A percentile compares a stretch with the other conserved stretches of the same genome.
These are phyloP conservation scores for Drosophila auraria DNA, from an alignment of 1,140 invertebrate genomes.

Conservation along the genomic window DNA sequence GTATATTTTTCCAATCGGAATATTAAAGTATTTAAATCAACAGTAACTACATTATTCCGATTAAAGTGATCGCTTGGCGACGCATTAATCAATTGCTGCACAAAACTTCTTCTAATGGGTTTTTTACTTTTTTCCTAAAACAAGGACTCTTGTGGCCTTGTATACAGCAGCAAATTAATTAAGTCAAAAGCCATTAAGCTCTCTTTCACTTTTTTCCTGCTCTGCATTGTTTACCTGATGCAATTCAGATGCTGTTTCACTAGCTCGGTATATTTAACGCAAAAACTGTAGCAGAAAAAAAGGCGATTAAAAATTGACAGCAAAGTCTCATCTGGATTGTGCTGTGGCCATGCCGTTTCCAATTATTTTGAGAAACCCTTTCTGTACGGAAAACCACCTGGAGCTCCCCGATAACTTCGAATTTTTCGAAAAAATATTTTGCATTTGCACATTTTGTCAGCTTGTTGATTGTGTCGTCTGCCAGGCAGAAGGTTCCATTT, in stretches of 20 bases:
- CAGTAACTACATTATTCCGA: neutral
- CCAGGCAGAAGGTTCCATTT: constrained; percentile 4
- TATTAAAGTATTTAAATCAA: neutral
- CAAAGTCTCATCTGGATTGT: neutral
- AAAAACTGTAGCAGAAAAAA: neutral
- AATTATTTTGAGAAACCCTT: constrained; percentile 26
- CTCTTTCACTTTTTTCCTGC: neutral
- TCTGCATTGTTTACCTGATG: constrained; percentile 5
- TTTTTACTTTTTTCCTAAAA: neutral
- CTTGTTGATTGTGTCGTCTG: constrained; percentile 15
- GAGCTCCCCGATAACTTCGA: neutral
- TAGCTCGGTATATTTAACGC: constrained; percentile 2
- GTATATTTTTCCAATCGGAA: too few species aligned
- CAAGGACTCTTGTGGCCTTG: too few species aligned
- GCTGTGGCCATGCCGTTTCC: constrained; percentile 1
- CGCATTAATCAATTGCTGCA: neutral
- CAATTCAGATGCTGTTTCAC: constrained; percentile 17
- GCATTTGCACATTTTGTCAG: constrained; percentile 19
- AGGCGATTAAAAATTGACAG: neutral
- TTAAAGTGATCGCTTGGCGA: neutral
- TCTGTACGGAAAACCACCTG: constrained; percentile 2
- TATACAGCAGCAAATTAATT: constrained; percentile 27
- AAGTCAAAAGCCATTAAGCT: constrained; percentile 37
- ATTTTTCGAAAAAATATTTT: constrained; percentile 14
- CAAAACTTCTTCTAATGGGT: neutral